Base-by-base conservation (phyloP, 2,888 invertebrate genomes). In the Trileptium ribeirensis region DNA sequence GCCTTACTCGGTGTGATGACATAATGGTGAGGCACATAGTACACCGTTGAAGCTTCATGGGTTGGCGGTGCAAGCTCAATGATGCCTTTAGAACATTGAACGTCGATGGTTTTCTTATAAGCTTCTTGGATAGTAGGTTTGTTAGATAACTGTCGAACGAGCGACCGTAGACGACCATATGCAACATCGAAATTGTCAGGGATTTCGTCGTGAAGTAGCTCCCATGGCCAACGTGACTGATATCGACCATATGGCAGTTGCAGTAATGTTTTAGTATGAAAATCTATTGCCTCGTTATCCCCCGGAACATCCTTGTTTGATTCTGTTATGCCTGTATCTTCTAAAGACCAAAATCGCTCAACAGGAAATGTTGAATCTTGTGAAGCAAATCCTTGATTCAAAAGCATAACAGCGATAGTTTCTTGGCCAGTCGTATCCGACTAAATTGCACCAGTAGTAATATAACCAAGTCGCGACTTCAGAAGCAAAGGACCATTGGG, bases 1-100 rank as follows among this genome's bases (percentile, higher is more conserved):
- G 36, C 29, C 24, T 82, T 82, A 8, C 75, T 74, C 19, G 80
- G 78, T 31, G 83, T 84, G 1, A 79, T 64, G n/a, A 85, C 83
- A 3, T 38, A 39, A 24, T 82, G 83, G 67, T 83, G 83, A 0
- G 84, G 84, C 24, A 83, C 82, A 74, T 81, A 83, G 40, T 83
- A 81, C 0, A 39, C 64, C 31, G 34, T 34, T 0, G 24, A 19
- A n/a, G 74, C 36, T 31, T 79, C 33, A 0, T 8, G 29, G 15
- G 36, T 70, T 31, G 79, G 74, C 33, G 40, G 78, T n/a, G 78
- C 81, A 51, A 51, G 8, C 37, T 83, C 82, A 40, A 83, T 79
- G 75, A 82, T 79, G 0, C 74, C 81, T 3, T 39, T 38, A 0
- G 75, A 15, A n/a, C 64, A 67, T 33, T 83, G 80, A 2, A 81